Evolutionary conservation across 1,140 invertebrate species (phyloP), one percentile per base, ranked within the genome.

Genomic region (Drosophila azteca): DNA sequence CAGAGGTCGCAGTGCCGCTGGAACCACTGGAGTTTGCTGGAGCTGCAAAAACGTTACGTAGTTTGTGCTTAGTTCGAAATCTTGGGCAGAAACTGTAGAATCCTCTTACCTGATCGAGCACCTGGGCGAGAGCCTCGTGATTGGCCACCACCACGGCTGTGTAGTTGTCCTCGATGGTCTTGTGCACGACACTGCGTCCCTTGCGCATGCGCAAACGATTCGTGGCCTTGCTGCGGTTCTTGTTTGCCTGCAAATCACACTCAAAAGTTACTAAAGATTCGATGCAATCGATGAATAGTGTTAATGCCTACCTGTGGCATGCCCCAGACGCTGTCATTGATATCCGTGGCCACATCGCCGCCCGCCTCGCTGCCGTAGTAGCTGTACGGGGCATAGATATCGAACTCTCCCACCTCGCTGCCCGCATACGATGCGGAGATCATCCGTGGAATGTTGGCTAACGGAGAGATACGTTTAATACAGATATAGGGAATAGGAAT

Each of bases 91-190:
- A 39, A 5, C 11, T 1, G 9, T 13, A 0, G 0, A 4, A 1
- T 11, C 13, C 5, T 4, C 70, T 91, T 93, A 96, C 96, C 93
- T 96, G 96, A 90, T 96, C 95, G 49, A 97, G 92, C 79, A 97
- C 94, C 92, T 97, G 96, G 31, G 96, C 95, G 0, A 97, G 93
- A 3, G 96, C 96, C 92, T 97, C 96, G 84, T 97, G 96, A 93
- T 97, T 97, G 39, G 96, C 96, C n/a, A 96, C 95, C 43, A 97
- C 94, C 2, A 97, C 96, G 44, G 96, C 96, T 1, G 96, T 96
- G 84, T 97, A 97, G 92, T 97, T 97, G 80, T 97, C 96, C 90
- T 97, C 96, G 31, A 97, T 93, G 90, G 95, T 97, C 80, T 95
- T 95, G 90, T 96, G 96, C 50, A 96, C 95, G 61, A 96, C 94